These are phyloP conservation scores for Alitta virens DNA, from an alignment of 2,888 invertebrate genomes.

Conservation along the genomic window DNA sequence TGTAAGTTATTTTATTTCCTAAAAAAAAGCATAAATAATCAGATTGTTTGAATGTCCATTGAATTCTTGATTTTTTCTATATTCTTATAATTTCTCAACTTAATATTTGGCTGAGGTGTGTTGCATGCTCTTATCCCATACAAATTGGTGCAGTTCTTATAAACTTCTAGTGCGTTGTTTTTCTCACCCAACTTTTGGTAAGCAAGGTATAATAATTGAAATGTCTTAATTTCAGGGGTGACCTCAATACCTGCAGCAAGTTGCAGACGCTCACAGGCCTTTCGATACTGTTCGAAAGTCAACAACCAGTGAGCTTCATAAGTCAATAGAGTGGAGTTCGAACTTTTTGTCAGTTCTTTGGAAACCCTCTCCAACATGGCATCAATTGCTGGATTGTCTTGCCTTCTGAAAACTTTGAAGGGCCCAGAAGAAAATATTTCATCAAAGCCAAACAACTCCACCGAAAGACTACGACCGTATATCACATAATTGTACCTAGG, in stretches of 20 bases:
- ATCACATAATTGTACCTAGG: conserved; percentile 40
- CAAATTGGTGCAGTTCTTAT: no score
- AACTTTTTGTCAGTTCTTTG: conserved; percentile 27
- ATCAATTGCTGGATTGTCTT: conserved; percentile 20
- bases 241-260: conserved; percentile 10
- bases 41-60: no score
- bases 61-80: no score
- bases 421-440: conserved; percentile 36
- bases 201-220: no score
- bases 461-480: conserved; percentile 24
- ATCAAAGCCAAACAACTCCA: conserved; percentile 31
- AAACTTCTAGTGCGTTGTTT: no score
- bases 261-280: conserved; percentile 31
- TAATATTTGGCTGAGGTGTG: no score
- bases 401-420: conserved; percentile 35
- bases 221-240: no score
- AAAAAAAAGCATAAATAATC: no score
- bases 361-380: conserved; percentile 22
- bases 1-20: no score
- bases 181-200: no score
- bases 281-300: conserved; percentile 30
- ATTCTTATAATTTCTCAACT: no score
- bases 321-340: conserved; percentile 38
- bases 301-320: conserved; percentile 40
- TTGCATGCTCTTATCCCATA: no score